Percentiles rank a stretch among this genome's conserved stretches.
phyloP scores from a whole-genome alignment of 2,888 invertebrate species.

The Polydrusus tereticollis region DNA sequence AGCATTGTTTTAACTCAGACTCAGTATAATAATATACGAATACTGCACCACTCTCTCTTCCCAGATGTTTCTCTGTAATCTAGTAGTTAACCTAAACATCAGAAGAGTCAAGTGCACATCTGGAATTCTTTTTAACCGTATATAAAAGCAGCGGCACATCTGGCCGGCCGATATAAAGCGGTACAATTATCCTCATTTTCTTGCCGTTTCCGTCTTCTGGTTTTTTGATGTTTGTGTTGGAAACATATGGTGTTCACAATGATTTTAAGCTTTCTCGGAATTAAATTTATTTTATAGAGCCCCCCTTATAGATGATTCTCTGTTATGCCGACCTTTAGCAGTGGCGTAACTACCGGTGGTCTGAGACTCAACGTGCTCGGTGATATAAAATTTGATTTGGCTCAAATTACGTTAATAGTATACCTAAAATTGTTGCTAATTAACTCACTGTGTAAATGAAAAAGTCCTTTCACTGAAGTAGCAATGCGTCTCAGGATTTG shows the following conservation, averaged over 20 bases:
- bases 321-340: no score
- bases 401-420: no score
- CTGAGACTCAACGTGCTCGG: no score
- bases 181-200: conserved; percentile 51
- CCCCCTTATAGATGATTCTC: no score
- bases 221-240: conserved; percentile 35
- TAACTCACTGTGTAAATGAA: no score
- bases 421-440: no score
- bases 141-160: conserved; percentile 50
- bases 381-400: no score
- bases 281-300: background rate
- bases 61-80: conserved; percentile 61
- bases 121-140: conserved; percentile 59
- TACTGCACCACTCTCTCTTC: conserved; percentile 31
- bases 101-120: conserved; percentile 62
- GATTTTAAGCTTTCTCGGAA: conserved; percentile 28
- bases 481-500: no score
- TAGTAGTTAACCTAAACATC: conserved; percentile 58
- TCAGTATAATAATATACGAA: background rate
- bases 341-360: no score
- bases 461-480: no score
- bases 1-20: no score
- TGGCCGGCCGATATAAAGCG: conserved; percentile 48
- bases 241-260: conserved; percentile 9
- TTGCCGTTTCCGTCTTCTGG: conserved; percentile 50